Evolutionary conservation across 2,113 vertebrate genomes (phyloP), one percentile per base, ranked within the genome.

Genomic region (Arothron firmamentum): DNA sequence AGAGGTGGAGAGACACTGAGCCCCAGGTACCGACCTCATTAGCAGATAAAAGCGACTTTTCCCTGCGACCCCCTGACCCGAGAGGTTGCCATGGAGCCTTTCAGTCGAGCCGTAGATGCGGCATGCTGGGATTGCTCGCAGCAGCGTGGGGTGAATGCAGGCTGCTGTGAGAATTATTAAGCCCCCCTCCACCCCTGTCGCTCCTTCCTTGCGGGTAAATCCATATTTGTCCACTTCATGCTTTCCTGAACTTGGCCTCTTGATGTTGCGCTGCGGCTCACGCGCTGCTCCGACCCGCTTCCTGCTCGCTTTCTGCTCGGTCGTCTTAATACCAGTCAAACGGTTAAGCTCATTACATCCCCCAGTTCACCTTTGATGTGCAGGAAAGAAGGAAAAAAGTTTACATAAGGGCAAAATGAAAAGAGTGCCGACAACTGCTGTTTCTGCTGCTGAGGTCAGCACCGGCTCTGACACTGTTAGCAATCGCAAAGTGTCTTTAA

Each of bases 31-130:
- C 72, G 69, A 90, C 84, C 85, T 90, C 86, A 90, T 90, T 90
- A 90, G 85, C 77, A 82, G 87, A 91, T 90, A 88, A 90, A 91
- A 90, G 87, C 88, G 88, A 90, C 85, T 86, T 90, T 87, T 88
- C 85, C 77, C 72, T 1, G 8, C 56, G 74, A 87, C 88, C 90
- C 34, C 73, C 73, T 87, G 83, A 88, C 83, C 88, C 66, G 1
- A 3, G 72, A 76, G 83, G 89, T 90, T 90, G 84, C 88, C 81
- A 88, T 89, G 88, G 88, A 90, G 89, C 73, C 84, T 87, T 78
- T 67, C 63, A 86, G 82, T 85, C 82, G 64, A 67, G 80, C 68
- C 72, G 18, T 70, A 56, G 75, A 70, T 72, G 80, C 54, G 66
- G 82, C 86, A 86, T 78, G 83, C 88, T 86, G 88, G 62, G 88